A percentile compares a stretch with the other conserved stretches of the same genome.
phyloP scores from a whole-genome alignment of 1,140 invertebrate genomes.

The Pectinophora gossypiella region DNA sequence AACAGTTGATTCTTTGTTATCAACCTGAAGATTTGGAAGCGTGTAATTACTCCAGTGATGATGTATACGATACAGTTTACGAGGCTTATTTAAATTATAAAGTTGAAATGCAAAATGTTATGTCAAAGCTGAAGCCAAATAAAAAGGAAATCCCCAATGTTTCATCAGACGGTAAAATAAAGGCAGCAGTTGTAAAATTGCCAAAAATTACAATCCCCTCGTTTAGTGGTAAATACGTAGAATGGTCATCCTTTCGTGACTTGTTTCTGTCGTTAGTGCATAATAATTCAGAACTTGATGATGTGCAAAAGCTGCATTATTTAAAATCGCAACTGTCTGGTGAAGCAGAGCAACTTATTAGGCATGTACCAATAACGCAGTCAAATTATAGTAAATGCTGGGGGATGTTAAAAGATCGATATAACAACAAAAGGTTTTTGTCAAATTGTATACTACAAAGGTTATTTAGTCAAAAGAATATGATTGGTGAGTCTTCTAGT shows the following conservation, averaged over 20 bases:
- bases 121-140: background rate
- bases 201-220: no score
- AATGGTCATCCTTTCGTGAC: background rate
- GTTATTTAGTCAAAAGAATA: slow-evolving; percentile 7
- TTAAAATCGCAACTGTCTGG: no score
- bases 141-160: no score
- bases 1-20: background rate
- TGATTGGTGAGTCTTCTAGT: background rate
- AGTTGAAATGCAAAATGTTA: background rate
- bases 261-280: background rate
- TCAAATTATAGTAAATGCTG: background rate
- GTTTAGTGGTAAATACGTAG: background rate
- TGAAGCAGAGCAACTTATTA: background rate
- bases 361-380: background rate
- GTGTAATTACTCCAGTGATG: background rate
- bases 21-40: background rate
- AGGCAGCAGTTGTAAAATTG: background rate
- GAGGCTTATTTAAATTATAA: background rate
- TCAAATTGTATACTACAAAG: slow-evolving; percentile 4
- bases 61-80: background rate
- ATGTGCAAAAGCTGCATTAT: background rate
- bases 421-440: background rate
- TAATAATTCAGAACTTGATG: background rate
- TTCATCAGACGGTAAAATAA: background rate
- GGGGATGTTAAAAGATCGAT: background rate